Percentiles rank a stretch among this genome's conserved stretches.
Evolutionary conservation across 2,888 invertebrate species (phyloP).

Genomic region (Pemphredon lugubris): DNA sequence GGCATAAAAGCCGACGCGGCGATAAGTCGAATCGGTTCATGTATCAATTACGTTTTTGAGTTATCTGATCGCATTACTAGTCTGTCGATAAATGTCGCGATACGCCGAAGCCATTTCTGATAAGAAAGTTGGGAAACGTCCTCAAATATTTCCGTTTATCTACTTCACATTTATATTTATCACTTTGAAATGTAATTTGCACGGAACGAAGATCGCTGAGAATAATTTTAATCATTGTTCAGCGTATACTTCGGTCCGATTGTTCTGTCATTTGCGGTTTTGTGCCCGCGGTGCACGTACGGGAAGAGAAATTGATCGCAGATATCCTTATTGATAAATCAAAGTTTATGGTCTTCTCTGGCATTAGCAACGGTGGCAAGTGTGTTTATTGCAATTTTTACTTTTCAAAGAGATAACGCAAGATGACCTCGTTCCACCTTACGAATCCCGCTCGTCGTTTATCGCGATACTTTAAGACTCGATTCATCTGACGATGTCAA

Average conservation of each 20-base stretch:
- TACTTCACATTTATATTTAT: too few species aligned
- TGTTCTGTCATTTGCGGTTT: too few species aligned
- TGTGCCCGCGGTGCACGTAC: too few species aligned
- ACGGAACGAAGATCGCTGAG: too few species aligned
- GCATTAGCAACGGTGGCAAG: constrained; percentile 10
- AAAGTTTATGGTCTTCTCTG: background rate
- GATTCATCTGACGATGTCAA: constrained; percentile 48
- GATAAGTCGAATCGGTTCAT: background rate
- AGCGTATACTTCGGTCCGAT: too few species aligned
- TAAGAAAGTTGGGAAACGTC: too few species aligned
- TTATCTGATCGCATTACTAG: constrained; percentile 20
- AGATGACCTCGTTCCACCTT: constrained; percentile 23
- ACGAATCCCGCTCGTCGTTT: constrained; percentile 18
- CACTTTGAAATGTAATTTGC: too few species aligned
- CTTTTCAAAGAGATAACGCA: constrained; percentile 9
- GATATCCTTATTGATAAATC: background rate
- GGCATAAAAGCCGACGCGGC: too few species aligned
- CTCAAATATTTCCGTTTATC: too few species aligned
- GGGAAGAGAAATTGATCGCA: too few species aligned
- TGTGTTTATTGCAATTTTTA: constrained; percentile 2
- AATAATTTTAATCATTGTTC: too few species aligned
- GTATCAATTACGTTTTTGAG: constrained; percentile 15
- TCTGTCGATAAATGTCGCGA: constrained; percentile 5
- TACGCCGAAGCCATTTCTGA: constrained; percentile 1
- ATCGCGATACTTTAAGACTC: constrained; percentile 37